Percentiles rank a stretch among this genome's conserved stretches.
Conservation (phyloP, 2,888 invertebrate species). For the Seira sanloemensis region DNA sequence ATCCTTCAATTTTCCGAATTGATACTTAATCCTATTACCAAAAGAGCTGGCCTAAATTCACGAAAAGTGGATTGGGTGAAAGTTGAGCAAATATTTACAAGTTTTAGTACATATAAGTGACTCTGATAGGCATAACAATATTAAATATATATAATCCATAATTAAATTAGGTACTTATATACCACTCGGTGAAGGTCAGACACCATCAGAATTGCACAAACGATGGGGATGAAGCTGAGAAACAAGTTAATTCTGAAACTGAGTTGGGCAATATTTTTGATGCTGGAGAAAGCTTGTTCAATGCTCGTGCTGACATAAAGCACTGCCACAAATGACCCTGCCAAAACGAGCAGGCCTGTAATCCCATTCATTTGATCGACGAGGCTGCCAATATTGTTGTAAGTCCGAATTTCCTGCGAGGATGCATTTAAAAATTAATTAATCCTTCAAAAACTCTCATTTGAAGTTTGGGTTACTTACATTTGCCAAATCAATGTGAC, state of each 20-base stretch:
- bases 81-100: slow-evolving; percentile 5
- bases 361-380: slow-evolving; percentile 26
- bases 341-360: background rate
- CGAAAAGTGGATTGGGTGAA: background rate
- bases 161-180: too few species aligned
- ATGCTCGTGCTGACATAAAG: slow-evolving; percentile 27
- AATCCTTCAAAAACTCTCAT: background rate
- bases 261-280: slow-evolving; percentile 13
- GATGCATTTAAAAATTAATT: background rate
- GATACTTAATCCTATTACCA: slow-evolving; percentile 24
- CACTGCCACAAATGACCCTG: background rate
- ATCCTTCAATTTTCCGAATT: slow-evolving; percentile 11
- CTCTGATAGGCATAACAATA: background rate
- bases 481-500: slow-evolving; percentile 20
- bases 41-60: slow-evolving; percentile 24
- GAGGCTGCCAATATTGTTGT: slow-evolving; percentile 25
- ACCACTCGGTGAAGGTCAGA: slow-evolving; percentile 43
- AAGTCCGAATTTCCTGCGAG: slow-evolving; percentile 35
- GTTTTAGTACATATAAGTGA: background rate
- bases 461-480: background rate
- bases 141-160: too few species aligned
- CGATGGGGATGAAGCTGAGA: slow-evolving; percentile 28
- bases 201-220: slow-evolving; percentile 18
- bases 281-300: slow-evolving; percentile 24
- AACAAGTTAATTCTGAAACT: slow-evolving; percentile 11